A percentile compares a stretch with the other conserved stretches of the same genome.
These are phyloP conservation scores for Cantharis rustica DNA, from an alignment of 2,888 invertebrate species.

Conservation along the genomic window DNA sequence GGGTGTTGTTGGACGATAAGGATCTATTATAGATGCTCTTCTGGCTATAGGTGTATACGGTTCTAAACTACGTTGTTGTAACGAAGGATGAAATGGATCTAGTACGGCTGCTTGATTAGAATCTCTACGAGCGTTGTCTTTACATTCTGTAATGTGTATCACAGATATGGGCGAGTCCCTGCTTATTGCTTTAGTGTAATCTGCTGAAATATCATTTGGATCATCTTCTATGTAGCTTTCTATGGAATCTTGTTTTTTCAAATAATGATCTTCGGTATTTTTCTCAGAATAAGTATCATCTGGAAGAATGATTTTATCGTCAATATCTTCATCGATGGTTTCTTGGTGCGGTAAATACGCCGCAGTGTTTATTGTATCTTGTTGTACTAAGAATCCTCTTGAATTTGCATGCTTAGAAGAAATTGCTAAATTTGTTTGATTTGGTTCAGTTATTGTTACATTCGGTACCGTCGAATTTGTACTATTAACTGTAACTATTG, in stretches of 20 bases:
- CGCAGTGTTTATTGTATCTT: slow-evolving; percentile 55
- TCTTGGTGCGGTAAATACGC: slow-evolving; percentile 33
- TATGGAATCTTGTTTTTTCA: slow-evolving; percentile 53
- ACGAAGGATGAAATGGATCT: slow-evolving; percentile 60
- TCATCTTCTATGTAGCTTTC: slow-evolving; percentile 59
- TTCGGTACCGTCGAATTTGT: slow-evolving; percentile 36
- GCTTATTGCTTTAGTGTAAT: slow-evolving; percentile 50
- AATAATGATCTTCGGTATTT: slow-evolving; percentile 29
- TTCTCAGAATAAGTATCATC: slow-evolving; percentile 23
- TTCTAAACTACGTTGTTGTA: slow-evolving; percentile 40
- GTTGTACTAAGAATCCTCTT: slow-evolving; percentile 56
- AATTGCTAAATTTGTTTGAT: slow-evolving; percentile 22
- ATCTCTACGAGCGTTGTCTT: slow-evolving; percentile 46
- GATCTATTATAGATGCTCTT: slow-evolving; percentile 34
- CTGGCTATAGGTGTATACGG: slow-evolving; percentile 36
- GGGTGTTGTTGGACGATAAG: slow-evolving; percentile 55
- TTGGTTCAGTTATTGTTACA: slow-evolving; percentile 44
- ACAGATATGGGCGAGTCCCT: slow-evolving; percentile 57
- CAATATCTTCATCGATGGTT: slow-evolving; percentile 11
- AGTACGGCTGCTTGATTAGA: slow-evolving; percentile 59
- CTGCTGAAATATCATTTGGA: slow-evolving; percentile 39
- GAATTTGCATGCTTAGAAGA: slow-evolving; percentile 33
- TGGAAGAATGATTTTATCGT: not conserved
- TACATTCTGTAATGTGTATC: slow-evolving; percentile 54
- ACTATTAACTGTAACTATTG: slow-evolving; percentile 43